Evolutionary conservation across 2,888 invertebrate species (phyloP).

Genomic region (Emmelina monodactyla): DNA sequence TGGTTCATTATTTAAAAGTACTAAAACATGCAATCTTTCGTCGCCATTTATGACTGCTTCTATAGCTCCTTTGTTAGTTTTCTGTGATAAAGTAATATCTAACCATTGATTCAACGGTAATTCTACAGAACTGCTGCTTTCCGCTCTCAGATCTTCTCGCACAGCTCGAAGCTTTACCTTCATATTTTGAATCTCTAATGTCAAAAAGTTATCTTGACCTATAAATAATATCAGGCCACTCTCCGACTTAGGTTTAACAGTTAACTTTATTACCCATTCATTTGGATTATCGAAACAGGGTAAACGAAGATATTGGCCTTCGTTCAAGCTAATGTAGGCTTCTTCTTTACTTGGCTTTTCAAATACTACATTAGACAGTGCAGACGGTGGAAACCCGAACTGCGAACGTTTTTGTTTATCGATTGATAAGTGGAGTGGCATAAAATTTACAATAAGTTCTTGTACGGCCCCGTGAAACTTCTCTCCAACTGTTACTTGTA

Average conservation of each 20-base stretch:
- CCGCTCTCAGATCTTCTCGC: conserved; percentile 28
- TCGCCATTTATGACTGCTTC: conserved; percentile 41
- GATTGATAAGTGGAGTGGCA: conserved; percentile 32
- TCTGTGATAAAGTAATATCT: conserved; percentile 36
- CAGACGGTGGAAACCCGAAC: conserved; percentile 28
- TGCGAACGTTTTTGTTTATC: conserved; percentile 19
- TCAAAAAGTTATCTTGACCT: conserved; percentile 30
- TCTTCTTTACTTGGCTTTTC: conserved; percentile 42
- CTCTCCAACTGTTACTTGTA: conserved; percentile 45
- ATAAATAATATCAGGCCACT: conserved; percentile 40
- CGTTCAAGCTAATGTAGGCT: conserved; percentile 33
- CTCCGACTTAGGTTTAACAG: conserved; percentile 37
- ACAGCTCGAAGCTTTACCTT: conserved; percentile 41
- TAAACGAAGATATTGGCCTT: conserved; percentile 39
- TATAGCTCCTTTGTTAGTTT: conserved; percentile 34
- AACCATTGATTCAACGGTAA: conserved; percentile 43
- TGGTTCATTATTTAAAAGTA: conserved; percentile 20
- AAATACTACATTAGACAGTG: conserved; percentile 42
- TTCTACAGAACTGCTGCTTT: conserved; percentile 38
- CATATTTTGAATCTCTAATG: conserved; percentile 37
- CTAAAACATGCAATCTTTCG: conserved; percentile 39
- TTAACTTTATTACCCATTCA: conserved; percentile 43
- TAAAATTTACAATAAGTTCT: conserved; percentile 51
- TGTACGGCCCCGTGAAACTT: conserved; percentile 53
- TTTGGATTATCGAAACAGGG: conserved; percentile 40